phyloP scores from a whole-genome alignment of 2,113 vertebrate species.

The Limnothrissa miodon region DNA sequence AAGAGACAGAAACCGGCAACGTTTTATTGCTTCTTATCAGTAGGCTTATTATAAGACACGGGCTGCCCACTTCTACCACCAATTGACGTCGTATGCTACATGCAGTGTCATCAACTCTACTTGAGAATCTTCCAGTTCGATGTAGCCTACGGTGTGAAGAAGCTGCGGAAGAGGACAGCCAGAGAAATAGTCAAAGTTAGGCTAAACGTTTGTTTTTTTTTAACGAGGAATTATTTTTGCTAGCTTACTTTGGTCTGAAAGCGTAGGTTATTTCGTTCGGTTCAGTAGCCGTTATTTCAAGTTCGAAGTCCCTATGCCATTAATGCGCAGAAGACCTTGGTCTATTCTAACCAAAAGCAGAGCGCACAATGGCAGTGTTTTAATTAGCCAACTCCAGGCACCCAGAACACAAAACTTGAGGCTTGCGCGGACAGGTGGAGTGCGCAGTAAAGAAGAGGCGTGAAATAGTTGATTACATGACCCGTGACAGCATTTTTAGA shows the following conservation, averaged over 20 bases:
- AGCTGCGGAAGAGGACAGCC: slow-evolving; percentile 70
- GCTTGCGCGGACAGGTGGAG: slow-evolving; percentile 65
- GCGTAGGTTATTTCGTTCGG: too few species aligned
- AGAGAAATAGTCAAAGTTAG: too few species aligned
- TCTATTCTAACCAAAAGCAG: slow-evolving; percentile 67
- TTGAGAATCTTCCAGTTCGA: slow-evolving; percentile 54
- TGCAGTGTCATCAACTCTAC: slow-evolving; percentile 55
- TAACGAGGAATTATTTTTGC: neutral
- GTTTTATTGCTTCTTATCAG: too few species aligned
- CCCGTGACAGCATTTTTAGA: slow-evolving; percentile 33
- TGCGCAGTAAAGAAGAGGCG: slow-evolving; percentile 50
- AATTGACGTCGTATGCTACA: neutral
- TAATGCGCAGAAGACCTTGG: slow-evolving; percentile 52
- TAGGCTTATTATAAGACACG: too few species aligned
- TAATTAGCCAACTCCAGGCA: neutral
- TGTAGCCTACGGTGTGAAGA: slow-evolving; percentile 61
- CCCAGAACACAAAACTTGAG: neutral
- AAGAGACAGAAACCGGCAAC: too few species aligned
- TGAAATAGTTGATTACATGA: slow-evolving; percentile 60
- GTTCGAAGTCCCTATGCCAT: neutral
- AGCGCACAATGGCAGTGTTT: neutral
- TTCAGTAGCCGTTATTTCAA: slow-evolving; percentile 16
- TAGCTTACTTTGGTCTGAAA: too few species aligned
- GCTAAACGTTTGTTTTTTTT: neutral
- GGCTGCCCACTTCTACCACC: slow-evolving; percentile 29